These are phyloP conservation scores for Eupithecia centaureata DNA, from an alignment of 2,888 invertebrate genomes.

Conservation along the genomic window DNA sequence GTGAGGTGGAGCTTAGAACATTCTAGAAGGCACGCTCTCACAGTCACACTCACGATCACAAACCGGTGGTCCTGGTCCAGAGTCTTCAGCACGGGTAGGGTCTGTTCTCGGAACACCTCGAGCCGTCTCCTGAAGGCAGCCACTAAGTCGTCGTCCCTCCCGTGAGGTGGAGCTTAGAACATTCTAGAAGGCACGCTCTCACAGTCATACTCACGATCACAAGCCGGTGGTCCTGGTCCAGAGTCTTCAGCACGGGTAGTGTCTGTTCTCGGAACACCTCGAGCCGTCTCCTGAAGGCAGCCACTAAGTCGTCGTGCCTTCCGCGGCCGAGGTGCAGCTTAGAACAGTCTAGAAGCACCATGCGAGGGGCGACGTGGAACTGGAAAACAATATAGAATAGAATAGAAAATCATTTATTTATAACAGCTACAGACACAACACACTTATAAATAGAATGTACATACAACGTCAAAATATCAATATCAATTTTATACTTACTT, in stretches of 20 bases:
- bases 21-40: not conserved
- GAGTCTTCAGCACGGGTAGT: not conserved
- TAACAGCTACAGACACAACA: too few relatives aligned
- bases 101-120: not conserved
- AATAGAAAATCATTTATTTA: too few relatives aligned
- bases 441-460: too few relatives aligned
- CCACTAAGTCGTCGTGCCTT: constrained; percentile 92
- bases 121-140: constrained; percentile 89
- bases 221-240: not conserved
- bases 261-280: constrained; percentile 80
- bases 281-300: constrained; percentile 91
- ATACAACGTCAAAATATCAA: too few relatives aligned
- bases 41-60: not conserved
- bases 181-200: not conserved
- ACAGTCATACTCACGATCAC: not conserved
- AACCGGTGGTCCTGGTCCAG: not conserved
- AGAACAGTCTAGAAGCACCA: constrained; percentile 95
- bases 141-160: constrained; percentile 93
- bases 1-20: constrained; percentile 79
- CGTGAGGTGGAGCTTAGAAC: constrained; percentile 85
- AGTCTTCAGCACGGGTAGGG: not conserved
- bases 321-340: constrained; percentile 94
- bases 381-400: constrained; percentile 56
- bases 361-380: constrained; percentile 90
- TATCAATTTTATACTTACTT: too few relatives aligned